Evolutionary conservation across 2,797 vertebrate species (phyloP), one percentile per base, ranked within the genome.

Genomic region (Lacerta agilis): DNA sequence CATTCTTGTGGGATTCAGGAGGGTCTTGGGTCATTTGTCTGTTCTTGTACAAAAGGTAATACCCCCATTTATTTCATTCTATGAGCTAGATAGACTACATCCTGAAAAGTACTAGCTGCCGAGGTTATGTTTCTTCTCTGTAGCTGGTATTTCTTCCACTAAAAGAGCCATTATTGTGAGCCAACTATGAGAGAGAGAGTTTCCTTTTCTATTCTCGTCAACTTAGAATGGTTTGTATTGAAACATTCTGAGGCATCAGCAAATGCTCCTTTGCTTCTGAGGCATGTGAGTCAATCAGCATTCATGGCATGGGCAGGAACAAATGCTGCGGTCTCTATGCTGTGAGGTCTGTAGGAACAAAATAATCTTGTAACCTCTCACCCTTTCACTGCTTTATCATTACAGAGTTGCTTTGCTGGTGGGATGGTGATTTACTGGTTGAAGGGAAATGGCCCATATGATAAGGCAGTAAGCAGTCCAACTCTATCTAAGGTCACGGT

Each of bases 181-280:
- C 11, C 43, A 27, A 82, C 36, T 41, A 43, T 13, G n/a, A 64
- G 38, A 25, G 38, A 82, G 69, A 61, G 41, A 69, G 41, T 69
- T 18, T 33, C 29, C 10, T 79, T 89, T 94, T 85, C 15, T 91
- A 85, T 27, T 87, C 87, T 92, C 87, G 64, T 77, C 33, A 73
- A 45, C 87, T 43, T 71, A 76, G n/a, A 89, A 92, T 87, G 87
- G 91, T 94, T 94, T 93, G 93, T 91, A 41, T 85, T 87, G 93
- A 89, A 89, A 83, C 90, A 82, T 91, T 94, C 90, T 87, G 86
- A 43, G 90, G 38, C 38, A 45, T 88, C 91, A 89, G 84, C 88
- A 83, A 82, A 78, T 43, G 79, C 89, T 91, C 79, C 79, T 86
- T 76, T 20, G 38, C 90, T 88, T 89, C 67, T 1, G 0, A 85